Base-by-base conservation (phyloP, 64 coral and sea anemone species). In the Astreopora myriophthalma region DNA sequence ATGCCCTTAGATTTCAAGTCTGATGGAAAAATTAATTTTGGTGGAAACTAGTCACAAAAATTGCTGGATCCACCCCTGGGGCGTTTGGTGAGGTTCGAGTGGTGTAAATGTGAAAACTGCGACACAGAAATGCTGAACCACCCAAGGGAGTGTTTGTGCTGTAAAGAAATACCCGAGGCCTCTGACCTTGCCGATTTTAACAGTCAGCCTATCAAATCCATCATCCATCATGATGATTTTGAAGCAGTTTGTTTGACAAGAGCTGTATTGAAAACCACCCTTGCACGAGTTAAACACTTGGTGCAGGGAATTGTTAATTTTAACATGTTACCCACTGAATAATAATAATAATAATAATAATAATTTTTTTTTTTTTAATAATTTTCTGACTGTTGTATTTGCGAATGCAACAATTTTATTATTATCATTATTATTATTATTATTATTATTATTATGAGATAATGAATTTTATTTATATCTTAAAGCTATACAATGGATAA, bases 91-190 rank as follows among this genome's bases (percentile, higher is more conserved):
- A 24, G 17, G 11, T 61, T 84, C 9, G 24, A 61, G 34, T 84
- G 32, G 42, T 80, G 76, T 29, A 57, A 80, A 57, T 80, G 76
- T 48, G 76, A 57, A n/a, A 84, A 62, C 25, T 83, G 79, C 62
- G 23, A 55, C 24, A 83, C 20, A 48, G 6, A 19, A 55, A 83
- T 34, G 44, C 51, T 83, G 38, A 19, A 48, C 62, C 62, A 34
- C 46, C 27, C 20, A 31, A 2, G 25, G 39, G 76, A 84, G 80
- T 84, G 55, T 84, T 31, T 84, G 1, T 84, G 80, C 17, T 84
- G 80, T 48, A 55, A 33, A 8, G 57, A 84, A 84, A 62, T 65
- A 20, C 25, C 12, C 25, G 31, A 48, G 34, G 30, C 49, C 23
- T 36, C 20, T 27, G 80, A 17, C 64, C 46, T 84, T 32, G 32